phyloP scores from a whole-genome alignment of 1,140 invertebrate species.

The Cyclargus thomasi region DNA sequence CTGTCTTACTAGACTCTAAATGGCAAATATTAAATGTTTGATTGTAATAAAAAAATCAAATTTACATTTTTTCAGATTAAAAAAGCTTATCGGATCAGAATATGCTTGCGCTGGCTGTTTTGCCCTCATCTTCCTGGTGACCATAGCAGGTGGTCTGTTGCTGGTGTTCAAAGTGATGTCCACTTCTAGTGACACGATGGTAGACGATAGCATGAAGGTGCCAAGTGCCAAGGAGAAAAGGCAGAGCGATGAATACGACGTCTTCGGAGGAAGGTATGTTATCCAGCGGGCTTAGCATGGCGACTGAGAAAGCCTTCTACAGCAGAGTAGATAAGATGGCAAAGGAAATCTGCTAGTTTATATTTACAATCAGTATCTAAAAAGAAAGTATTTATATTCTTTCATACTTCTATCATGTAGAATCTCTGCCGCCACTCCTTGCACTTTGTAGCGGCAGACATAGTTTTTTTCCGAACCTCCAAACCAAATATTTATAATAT shows the following conservation, averaged over 20 bases:
- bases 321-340: too few species aligned
- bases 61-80: conserved; percentile 38
- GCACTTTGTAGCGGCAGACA: too few species aligned
- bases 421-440: too few species aligned
- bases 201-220: conserved; percentile 7
- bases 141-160: conserved; percentile 35
- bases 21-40: too few species aligned
- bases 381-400: too few species aligned
- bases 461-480: too few species aligned
- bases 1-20: not conserved
- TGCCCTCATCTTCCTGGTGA: conserved; percentile 34
- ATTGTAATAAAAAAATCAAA: not conserved
- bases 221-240: conserved; percentile 28
- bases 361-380: too few species aligned
- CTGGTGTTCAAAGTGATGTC: conserved; percentile 40
- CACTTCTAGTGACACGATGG: not conserved
- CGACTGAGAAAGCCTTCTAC: too few species aligned
- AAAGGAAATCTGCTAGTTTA: too few species aligned
- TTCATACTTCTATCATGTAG: too few species aligned
- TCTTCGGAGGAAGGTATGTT: not conserved
- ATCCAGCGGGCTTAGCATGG: too few species aligned
- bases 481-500: too few species aligned
- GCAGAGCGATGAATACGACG: conserved; percentile 24
- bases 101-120: conserved; percentile 44
- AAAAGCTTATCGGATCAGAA: conserved; percentile 40